Evolutionary conservation across 2,113 vertebrate species (phyloP), one percentile per base, ranked within the genome.

Genomic region (Carassius carassius): DNA sequence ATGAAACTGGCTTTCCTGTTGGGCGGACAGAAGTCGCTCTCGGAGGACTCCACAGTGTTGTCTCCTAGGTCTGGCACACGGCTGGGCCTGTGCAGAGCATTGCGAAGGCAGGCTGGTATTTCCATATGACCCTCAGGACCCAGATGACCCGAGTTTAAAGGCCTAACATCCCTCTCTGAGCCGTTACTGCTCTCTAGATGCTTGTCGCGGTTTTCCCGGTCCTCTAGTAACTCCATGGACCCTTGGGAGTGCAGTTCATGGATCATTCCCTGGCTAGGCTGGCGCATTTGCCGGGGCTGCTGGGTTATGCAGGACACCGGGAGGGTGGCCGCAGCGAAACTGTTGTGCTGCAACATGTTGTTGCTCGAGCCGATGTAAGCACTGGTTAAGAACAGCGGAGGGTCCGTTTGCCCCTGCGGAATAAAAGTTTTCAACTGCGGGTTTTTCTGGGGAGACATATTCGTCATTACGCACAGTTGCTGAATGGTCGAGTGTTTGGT

Each of bases 1-100:
- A 96, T 94, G 89, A 95, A 95, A 89, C 96, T 97, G 83, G 93
- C 91, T 86, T 96, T 96, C 78, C 92, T 91, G 70, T 92, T 92
- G 63, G 92, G 94, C 0, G 86, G 90, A 70, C 35, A 88, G 88
- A 90, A 72, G 54, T 94, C 93, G n/a, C 94, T 96, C 62, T 92
- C 94, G 11, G 90, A 63, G 69, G 94, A 96, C 47, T 93, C 92
- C 47, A 92, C 91, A 44, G 85, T 90, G 0, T 94, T 91, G 32
- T 94, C 92, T 0, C 88, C 69, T 1, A 89, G 88, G 81, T 94
- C 93, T 60, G 89, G 91, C 62, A 83, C 67, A 13, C 86, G 88
- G 78, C 91, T 94, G 56, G 93, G 88, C 82, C 91, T 93, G 84
- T 88, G 86, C 58, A 86, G n/a, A 44, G 88, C 32, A 23, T 84